These are phyloP conservation scores for Stenopsyche tienmushanensis DNA, from an alignment of 1,140 invertebrate genomes.

Conservation along the genomic window DNA sequence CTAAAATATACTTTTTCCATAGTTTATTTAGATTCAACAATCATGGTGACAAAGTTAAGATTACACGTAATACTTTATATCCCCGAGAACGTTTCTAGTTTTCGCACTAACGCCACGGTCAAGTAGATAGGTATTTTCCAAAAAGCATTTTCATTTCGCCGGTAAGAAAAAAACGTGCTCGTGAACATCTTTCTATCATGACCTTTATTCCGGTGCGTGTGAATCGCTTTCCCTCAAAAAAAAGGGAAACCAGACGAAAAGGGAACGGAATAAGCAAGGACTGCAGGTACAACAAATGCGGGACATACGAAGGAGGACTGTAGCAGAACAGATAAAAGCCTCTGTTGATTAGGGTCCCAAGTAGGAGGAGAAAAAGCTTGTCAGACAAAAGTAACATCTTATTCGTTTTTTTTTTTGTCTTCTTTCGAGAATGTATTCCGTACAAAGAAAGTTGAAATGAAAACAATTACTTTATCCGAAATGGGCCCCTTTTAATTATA, in stretches of 20 bases:
- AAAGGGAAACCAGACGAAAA: not conserved
- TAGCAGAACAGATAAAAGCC: conserved; percentile 27
- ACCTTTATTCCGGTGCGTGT: conserved; percentile 29
- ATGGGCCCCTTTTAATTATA: not conserved
- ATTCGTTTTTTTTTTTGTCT: conserved; percentile 9
- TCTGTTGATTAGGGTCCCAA: conserved; percentile 31
- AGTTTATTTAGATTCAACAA: no score
- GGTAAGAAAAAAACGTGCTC: conserved; percentile 11
- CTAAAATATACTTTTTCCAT: no score
- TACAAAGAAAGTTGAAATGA: not conserved
- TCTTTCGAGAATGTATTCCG: not conserved
- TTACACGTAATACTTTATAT: no score
- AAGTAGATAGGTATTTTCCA: no score
- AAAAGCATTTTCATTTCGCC: conserved; percentile 12
- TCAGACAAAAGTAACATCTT: conserved; percentile 32
- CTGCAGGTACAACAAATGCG: conserved; percentile 27
- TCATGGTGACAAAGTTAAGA: no score
- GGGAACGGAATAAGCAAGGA: conserved; percentile 16
- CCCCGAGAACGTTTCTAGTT: no score
- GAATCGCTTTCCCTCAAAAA: conserved; percentile 15
- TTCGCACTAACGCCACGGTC: no score
- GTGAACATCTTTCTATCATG: conserved; percentile 28
- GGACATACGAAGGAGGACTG: conserved; percentile 26
- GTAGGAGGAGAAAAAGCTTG: conserved; percentile 29
- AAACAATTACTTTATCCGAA: not conserved